These are phyloP conservation scores for Enteromius treurensis DNA, from an alignment of 2,797 vertebrate species.

Conservation along the genomic window DNA sequence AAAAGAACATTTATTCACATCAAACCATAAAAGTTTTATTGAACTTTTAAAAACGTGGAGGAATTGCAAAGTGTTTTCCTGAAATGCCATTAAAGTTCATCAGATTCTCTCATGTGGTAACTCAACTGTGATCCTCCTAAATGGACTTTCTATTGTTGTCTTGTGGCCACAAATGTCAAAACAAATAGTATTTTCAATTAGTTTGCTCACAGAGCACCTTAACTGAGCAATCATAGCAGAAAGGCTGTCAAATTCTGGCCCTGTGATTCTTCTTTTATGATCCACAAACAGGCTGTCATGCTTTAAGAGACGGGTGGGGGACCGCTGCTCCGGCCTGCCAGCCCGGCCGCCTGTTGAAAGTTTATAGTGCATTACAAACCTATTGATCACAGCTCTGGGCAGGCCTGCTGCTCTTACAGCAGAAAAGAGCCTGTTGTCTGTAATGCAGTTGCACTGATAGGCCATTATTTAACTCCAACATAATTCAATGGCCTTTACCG, in stretches of 20 bases:
- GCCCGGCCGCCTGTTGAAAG: conserved; percentile 32
- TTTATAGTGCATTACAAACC: conserved; percentile 57
- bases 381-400: conserved; percentile 58
- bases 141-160: conserved; percentile 47
- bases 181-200: conserved; percentile 48
- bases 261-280: conserved; percentile 46
- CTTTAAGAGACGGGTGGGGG: conserved; percentile 8
- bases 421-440: conserved; percentile 56
- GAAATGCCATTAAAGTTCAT: conserved; percentile 40
- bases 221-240: conserved; percentile 29
- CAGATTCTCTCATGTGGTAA: conserved; percentile 23
- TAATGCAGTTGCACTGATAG: conserved; percentile 57
- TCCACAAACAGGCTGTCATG: conserved; percentile 46
- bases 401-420: conserved; percentile 48
- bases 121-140: conserved; percentile 10
- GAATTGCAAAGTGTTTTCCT: background rate
- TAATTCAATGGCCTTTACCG: conserved; percentile 53
- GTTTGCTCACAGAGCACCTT: conserved; percentile 26
- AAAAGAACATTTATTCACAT: conserved; percentile 23
- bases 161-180: conserved; percentile 44
- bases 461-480: conserved; percentile 55
- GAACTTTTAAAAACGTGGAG: background rate
- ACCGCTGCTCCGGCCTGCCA: conserved; percentile 11
- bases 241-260: conserved; percentile 26
- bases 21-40: conserved; percentile 18